These are phyloP conservation scores for Oegoconia quadripuncta DNA, from an alignment of 2,888 invertebrate genomes.

Conservation along the genomic window DNA sequence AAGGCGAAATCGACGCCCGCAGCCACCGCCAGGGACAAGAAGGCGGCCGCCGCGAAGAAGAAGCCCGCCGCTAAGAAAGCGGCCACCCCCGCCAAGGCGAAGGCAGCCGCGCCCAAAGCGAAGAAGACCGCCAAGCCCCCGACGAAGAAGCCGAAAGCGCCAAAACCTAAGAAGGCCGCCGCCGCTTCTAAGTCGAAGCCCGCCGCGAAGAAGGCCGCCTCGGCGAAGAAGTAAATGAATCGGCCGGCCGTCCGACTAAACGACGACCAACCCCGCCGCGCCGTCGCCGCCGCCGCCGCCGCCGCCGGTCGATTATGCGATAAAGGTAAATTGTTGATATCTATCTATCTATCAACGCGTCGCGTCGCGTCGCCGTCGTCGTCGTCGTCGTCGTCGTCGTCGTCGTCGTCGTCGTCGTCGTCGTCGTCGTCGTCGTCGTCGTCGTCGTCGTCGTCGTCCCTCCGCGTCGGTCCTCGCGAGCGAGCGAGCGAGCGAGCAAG, in stretches of 20 bases:
- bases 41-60: constrained; percentile 34
- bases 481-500: no score
- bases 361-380: no score
- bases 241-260: constrained; percentile 6
- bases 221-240: constrained; percentile 29
- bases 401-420: no score
- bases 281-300: constrained; percentile 1
- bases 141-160: constrained; percentile 51
- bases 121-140: constrained; percentile 39
- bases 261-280: constrained; percentile 5
- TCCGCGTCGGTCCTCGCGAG: no score
- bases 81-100: constrained; percentile 25
- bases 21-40: constrained; percentile 29
- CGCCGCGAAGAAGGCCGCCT: constrained; percentile 16
- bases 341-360: no score
- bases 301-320: no score
- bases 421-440: no score
- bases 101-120: constrained; percentile 21
- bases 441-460: no score
- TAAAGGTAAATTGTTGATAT: no score
- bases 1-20: constrained; percentile 18
- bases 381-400: no score
- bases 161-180: constrained; percentile 48
- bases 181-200: constrained; percentile 28
- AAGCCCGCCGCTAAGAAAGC: constrained; percentile 26